phyloP scores from a whole-genome alignment of 2,113 vertebrate genomes.

The Gavia stellata region DNA sequence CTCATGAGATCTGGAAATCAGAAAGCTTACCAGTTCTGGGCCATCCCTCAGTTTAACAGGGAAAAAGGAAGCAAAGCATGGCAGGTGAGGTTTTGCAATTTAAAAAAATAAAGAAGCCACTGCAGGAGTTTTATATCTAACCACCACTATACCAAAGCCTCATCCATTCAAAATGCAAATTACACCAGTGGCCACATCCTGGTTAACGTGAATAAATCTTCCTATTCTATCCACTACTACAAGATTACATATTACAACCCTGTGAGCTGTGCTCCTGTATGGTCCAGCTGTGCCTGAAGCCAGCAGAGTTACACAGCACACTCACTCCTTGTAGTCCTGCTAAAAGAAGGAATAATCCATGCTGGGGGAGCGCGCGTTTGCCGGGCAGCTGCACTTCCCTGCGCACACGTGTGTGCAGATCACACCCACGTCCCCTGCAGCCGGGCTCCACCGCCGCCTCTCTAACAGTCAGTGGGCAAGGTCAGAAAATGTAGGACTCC shows the following conservation, averaged over 20 bases:
- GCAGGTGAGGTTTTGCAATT: not conserved
- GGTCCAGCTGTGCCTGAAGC: not conserved
- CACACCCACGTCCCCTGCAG: accelerated
- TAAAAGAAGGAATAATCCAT: not conserved
- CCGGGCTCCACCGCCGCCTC: accelerated
- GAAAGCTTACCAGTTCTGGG: not conserved
- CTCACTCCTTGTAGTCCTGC: not conserved
- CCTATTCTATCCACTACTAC: not conserved
- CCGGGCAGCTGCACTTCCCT: not conserved
- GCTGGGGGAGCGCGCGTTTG: accelerated
- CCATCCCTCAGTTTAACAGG: not conserved
- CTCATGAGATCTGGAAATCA: not conserved
- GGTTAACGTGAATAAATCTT: not conserved
- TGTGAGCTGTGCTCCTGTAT: not conserved
- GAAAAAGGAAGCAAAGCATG: not conserved
- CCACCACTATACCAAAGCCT: not conserved
- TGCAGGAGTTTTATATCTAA: not conserved
- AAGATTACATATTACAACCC: accelerated
- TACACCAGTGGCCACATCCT: not conserved
- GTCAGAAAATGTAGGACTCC: not conserved
- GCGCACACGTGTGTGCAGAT: not conserved
- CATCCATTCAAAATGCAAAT: not conserved
- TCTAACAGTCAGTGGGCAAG: not conserved
- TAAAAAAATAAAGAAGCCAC: not conserved
- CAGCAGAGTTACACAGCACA: not conserved